Base-by-base conservation (phyloP, 1,140 invertebrate genomes). In the Luehdorfia chinensis region DNA sequence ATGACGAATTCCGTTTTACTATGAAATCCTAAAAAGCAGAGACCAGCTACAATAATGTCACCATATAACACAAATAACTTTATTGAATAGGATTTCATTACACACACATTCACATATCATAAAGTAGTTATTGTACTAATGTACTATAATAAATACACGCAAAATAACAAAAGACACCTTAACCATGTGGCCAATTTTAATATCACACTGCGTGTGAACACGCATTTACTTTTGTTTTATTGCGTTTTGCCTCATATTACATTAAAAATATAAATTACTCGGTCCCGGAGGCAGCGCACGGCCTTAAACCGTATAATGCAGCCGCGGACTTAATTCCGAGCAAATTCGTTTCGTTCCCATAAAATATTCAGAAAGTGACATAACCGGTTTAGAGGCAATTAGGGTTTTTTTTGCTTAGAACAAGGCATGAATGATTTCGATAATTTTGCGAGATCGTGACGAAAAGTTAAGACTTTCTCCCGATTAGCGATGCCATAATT, bases 241-340 rank as follows among this genome's bases (percentile, higher is more conserved):
- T 39, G 4, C 36, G 9, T 13, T 39, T 39, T 23, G 19, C 21
- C 13, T 25, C 19, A 25, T 13, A 19, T 39, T 39, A 39, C 19
- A 39, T 39, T 39, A 39, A 39, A 39, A 39, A 39, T 39, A 39
- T 25, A 39, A 39, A 25, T 34, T 34, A 34, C 33, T 18, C 8
- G 18, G 2, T 21, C 34, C 18, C 18, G 16, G 34, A 37, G 16
- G 18, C 19, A 11, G n/a, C 31, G 11, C 31, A 7, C 4, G 1
- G 27, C n/a, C 2, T 1, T 16, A 18, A 14, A 39, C 36, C 36
- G 36, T 39, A 39, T 39, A 25, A 39, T 25, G 19, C 18, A 37
- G 19, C 6, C 9, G 36, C 19, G 36, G 33, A 39, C 36, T 23
- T 39, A 39, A 39, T 25, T 39, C 36, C 13, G 18, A 23, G 36